Percentiles rank a stretch among this genome's conserved stretches.
These are phyloP conservation scores for Dendrocincla tyrannina DNA, from an alignment of 2,797 vertebrate genomes.

Conservation along the genomic window DNA sequence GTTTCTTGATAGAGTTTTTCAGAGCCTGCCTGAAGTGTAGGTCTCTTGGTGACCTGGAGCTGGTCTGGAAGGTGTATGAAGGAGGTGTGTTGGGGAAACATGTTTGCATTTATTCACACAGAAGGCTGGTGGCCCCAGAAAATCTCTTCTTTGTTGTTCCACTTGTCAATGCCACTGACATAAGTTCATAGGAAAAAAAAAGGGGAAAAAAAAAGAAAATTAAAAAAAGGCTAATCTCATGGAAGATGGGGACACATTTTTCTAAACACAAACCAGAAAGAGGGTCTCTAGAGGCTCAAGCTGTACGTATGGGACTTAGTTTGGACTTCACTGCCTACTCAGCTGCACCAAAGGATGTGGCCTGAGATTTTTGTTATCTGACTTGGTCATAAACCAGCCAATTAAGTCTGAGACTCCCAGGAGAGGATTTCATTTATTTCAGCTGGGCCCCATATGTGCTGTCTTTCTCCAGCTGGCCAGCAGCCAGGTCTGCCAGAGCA, in stretches of 20 bases:
- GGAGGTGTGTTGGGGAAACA: not conserved
- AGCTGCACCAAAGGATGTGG: not conserved
- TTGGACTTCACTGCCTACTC: not conserved
- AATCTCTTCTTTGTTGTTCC: not conserved
- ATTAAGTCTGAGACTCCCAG: conserved; percentile 11
- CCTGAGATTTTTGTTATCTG: not conserved
- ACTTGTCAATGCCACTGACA: not conserved
- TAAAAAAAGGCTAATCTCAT: not conserved
- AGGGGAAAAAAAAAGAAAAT: rapidly evolving
- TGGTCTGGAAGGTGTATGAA: not conserved
- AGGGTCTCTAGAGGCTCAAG: not conserved
- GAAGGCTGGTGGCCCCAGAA: not conserved
- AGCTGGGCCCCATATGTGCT: not conserved
- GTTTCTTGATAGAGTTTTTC: not conserved
- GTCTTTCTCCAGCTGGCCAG: not conserved
- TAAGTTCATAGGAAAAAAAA: not conserved
- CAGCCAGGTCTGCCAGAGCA: conserved; percentile 23
- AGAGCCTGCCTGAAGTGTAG: not conserved
- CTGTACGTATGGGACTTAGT: not conserved
- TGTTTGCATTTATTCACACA: not conserved
- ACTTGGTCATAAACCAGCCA: conserved; percentile 9
- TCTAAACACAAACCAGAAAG: not conserved
- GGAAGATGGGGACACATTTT: not conserved
- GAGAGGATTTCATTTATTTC: conserved; percentile 2
- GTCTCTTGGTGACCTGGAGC: not conserved